Percentiles rank a stretch among this genome's conserved stretches.
These are phyloP conservation scores for Eueremaeus valkanovi DNA, from an alignment of 2,888 invertebrate species.

Conservation along the genomic window DNA sequence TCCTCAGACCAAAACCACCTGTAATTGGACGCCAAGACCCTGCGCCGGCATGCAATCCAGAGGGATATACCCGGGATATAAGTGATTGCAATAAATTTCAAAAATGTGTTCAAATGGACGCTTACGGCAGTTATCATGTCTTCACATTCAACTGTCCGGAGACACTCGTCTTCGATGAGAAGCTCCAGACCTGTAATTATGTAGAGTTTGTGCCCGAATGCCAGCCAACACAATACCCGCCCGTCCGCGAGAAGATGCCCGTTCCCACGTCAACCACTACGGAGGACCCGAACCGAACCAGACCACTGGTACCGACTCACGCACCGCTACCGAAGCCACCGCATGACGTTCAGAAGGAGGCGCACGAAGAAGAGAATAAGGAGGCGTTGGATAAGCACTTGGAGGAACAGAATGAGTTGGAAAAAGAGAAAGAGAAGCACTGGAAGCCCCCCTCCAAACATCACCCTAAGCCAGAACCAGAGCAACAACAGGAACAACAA, in stretches of 20 bases:
- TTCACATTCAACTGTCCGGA: constrained; percentile 6
- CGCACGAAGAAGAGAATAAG: constrained; percentile 5
- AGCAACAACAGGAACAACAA: not conserved
- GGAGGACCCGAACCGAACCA: not conserved
- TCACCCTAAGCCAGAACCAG: not conserved
- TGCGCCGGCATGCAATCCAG: not conserved
- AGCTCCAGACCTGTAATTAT: not conserved
- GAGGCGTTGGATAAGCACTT: constrained; percentile 13
- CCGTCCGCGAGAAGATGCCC: not conserved
- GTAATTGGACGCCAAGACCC: not conserved
- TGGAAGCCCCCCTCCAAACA: not conserved
- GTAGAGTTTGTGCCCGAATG: not conserved
- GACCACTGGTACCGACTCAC: not conserved
- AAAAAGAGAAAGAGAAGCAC: not conserved
- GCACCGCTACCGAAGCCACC: not conserved
- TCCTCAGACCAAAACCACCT: not conserved
- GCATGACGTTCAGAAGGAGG: constrained; percentile 8
- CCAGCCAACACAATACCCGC: not conserved
- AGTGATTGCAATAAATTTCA: constrained; percentile 15
- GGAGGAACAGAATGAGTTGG: constrained; percentile 4
- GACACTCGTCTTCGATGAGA: constrained; percentile 18
- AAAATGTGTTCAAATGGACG: constrained; percentile 7
- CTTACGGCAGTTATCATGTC: not conserved
- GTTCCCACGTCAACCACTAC: not conserved
- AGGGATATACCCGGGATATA: not conserved